Evolutionary conservation across 2,113 vertebrate species (phyloP).

Genomic region (Plestiodon gilberti): DNA sequence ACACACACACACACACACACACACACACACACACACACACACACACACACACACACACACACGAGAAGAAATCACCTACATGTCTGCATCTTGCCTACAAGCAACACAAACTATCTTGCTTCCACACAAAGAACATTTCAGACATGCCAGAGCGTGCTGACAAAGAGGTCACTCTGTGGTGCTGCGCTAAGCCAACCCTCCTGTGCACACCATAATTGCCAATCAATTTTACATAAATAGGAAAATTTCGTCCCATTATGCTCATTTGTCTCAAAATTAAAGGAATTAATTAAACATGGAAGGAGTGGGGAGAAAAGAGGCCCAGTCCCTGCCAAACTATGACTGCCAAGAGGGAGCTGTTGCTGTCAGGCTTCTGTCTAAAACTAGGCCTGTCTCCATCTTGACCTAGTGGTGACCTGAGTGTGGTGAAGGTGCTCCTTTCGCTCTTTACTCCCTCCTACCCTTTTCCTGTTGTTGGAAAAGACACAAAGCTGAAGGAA

Average conservation of each 20-base stretch:
- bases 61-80: neutral
- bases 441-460: too few species aligned
- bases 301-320: conserved; percentile 46
- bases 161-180: conserved; percentile 74
- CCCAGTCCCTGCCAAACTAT: conserved; percentile 69
- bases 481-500: too few species aligned
- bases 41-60: too few species aligned
- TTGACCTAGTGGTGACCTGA: too few species aligned
- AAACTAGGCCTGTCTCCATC: too few species aligned
- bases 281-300: conserved; percentile 79
- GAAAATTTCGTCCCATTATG: conserved; percentile 80
- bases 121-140: conserved; percentile 16
- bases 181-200: conserved; percentile 70
- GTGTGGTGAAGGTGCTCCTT: too few species aligned
- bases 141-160: conserved; percentile 54
- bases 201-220: conserved; percentile 69
- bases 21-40: too few species aligned
- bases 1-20: too few species aligned
- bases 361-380: too few species aligned
- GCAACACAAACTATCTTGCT: conserved; percentile 20
- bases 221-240: conserved; percentile 80
- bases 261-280: conserved; percentile 80
- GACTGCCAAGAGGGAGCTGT: conserved; percentile 65
- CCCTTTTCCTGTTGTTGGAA: too few species aligned
- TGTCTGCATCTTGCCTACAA: conserved; percentile 12